Conservation (phyloP, 2,797 vertebrate genomes). For the Atherinosoma microstoma region DNA sequence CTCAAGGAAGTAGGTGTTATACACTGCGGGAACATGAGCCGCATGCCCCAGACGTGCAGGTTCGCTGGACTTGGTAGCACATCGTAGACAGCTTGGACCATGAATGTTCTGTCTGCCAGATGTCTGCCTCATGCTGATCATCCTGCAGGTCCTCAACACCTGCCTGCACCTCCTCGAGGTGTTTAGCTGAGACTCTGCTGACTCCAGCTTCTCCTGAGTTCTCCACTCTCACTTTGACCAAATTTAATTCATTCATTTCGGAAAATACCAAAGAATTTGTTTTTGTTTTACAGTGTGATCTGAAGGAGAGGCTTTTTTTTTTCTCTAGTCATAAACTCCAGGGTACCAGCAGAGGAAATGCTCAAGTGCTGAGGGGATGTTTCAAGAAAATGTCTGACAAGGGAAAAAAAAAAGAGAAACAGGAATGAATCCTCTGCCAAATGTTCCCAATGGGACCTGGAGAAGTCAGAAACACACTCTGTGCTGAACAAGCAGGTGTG, state of each 20-base stretch:
- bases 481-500: constrained; percentile 53
- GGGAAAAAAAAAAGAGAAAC: constrained; percentile 25
- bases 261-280: background rate
- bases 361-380: constrained; percentile 43
- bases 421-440: constrained; percentile 22
- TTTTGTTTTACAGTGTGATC: background rate
- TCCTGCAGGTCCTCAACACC: too few species aligned
- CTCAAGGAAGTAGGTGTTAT: too few species aligned
- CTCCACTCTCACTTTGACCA: background rate
- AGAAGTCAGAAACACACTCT: constrained; percentile 25
- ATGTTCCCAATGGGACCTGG: constrained; percentile 31
- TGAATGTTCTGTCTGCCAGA: too few species aligned
- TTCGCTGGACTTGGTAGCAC: too few species aligned
- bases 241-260: background rate
- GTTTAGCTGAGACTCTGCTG: too few species aligned
- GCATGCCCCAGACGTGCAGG: too few species aligned
- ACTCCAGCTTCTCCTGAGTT: too few species aligned
- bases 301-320: background rate
- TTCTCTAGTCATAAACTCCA: constrained; percentile 25
- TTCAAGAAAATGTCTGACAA: constrained; percentile 34
- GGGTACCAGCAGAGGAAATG: constrained; percentile 50
- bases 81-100: too few species aligned
- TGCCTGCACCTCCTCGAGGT: too few species aligned
- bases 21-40: too few species aligned
- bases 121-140: too few species aligned